These are phyloP conservation scores for Siderastrea radians DNA, from an alignment of 92 coral and sea anemone species.

Conservation along the genomic window DNA sequence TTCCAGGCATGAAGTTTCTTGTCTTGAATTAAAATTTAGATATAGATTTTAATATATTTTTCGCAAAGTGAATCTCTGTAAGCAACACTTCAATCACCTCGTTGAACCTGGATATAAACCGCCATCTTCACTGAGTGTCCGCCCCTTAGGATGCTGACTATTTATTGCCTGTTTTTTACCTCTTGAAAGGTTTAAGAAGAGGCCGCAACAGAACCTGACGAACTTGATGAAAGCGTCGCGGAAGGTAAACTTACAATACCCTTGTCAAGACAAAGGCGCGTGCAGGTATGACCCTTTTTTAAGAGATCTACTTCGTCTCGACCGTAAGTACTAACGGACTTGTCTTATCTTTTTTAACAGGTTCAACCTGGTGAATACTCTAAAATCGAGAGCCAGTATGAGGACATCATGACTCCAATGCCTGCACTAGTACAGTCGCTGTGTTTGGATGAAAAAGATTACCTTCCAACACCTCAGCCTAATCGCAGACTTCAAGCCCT, in stretches of 20 bases:
- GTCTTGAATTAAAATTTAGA: too few species aligned
- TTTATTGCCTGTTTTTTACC: background rate
- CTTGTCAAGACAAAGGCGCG: conserved; percentile 4
- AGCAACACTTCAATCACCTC: too few species aligned
- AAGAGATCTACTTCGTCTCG: background rate
- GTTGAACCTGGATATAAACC: background rate
- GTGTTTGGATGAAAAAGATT: conserved; percentile 34
- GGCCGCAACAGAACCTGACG: background rate
- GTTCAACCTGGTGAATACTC: conserved; percentile 40
- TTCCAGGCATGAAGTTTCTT: too few species aligned
- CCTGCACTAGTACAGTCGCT: conserved; percentile 6
- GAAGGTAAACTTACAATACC: conserved; percentile 7
- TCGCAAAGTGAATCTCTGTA: too few species aligned
- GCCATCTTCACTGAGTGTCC: background rate
- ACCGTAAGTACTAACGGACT: background rate
- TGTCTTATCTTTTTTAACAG: conserved; percentile 10
- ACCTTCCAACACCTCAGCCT: conserved; percentile 52
- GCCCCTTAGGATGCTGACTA: background rate
- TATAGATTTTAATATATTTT: too few species aligned
- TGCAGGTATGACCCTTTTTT: background rate
- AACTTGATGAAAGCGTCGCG: background rate
- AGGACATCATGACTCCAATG: conserved; percentile 38
- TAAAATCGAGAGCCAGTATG: conserved; percentile 29
- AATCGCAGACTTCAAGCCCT: conserved; percentile 38
- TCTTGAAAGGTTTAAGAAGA: background rate